Conservation (phyloP, 2,888 invertebrate species). For the Choristoneura rosaceana region DNA sequence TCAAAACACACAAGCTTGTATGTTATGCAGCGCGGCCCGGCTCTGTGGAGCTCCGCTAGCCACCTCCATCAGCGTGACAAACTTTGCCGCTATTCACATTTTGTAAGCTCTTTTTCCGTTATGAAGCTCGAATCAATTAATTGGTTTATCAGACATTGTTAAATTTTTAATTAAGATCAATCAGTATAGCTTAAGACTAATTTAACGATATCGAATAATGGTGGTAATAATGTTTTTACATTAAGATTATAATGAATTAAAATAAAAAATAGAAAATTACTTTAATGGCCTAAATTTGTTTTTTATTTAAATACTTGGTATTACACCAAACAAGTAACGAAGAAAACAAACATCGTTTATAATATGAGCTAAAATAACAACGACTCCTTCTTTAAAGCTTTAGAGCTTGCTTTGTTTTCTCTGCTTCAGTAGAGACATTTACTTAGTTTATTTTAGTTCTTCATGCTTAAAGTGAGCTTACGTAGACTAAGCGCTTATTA, state of each 20-base stretch:
- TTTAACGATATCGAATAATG: slow-evolving; percentile 33
- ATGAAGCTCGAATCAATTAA: slow-evolving; percentile 38
- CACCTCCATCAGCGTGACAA: slow-evolving; percentile 59
- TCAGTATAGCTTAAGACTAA: slow-evolving; percentile 36
- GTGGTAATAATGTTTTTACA: slow-evolving; percentile 33
- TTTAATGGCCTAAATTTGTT: slow-evolving; percentile 40
- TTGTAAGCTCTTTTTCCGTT: slow-evolving; percentile 33
- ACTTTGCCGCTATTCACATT: slow-evolving; percentile 43
- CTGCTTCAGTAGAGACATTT: slow-evolving; percentile 70
- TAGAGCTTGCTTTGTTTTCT: slow-evolving; percentile 71
- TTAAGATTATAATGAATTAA: slow-evolving; percentile 32
- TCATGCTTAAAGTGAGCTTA: slow-evolving; percentile 69
- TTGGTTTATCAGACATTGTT: slow-evolving; percentile 34
- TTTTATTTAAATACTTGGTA: slow-evolving; percentile 35
- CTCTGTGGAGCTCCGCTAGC: slow-evolving; percentile 47
- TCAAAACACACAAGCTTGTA: slow-evolving; percentile 45
- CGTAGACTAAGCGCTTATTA: slow-evolving; percentile 66
- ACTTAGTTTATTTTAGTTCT: slow-evolving; percentile 65
- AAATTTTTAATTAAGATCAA: slow-evolving; percentile 36
- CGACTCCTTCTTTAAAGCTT: slow-evolving; percentile 48
- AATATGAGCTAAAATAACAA: slow-evolving; percentile 49
- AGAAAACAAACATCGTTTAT: slow-evolving; percentile 36
- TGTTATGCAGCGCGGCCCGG: slow-evolving; percentile 49
- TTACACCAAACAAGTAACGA: not conserved
- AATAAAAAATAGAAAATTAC: slow-evolving; percentile 37